Evolutionary conservation across 1,140 invertebrate genomes (phyloP).

Genomic region (Atta cephalotes): DNA sequence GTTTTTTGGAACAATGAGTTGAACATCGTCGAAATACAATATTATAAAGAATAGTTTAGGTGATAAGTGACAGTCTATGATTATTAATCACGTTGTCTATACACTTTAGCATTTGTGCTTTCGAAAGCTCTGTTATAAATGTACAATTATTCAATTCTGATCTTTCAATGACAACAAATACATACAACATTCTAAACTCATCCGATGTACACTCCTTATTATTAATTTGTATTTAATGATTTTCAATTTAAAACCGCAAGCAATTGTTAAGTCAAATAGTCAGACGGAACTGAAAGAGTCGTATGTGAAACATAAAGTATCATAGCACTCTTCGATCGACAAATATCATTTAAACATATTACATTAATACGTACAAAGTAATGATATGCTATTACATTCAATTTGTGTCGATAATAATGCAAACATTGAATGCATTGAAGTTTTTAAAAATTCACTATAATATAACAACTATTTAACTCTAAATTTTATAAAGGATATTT

Average conservation of each 20-base stretch:
- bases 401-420: neutral
- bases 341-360: neutral
- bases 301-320: conserved; percentile 52
- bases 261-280: neutral
- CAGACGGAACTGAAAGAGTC: neutral
- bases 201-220: neutral
- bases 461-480: neutral
- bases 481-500: neutral
- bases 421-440: neutral
- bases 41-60: neutral
- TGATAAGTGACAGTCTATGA: neutral
- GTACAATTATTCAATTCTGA: neutral
- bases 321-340: conserved; percentile 52
- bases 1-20: neutral
- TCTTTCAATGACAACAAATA: neutral
- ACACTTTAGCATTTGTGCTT: neutral
- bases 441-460: neutral
- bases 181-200: too few relatives aligned
- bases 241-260: conserved; percentile 19
- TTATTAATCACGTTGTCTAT: neutral
- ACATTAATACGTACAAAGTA: neutral
- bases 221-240: neutral
- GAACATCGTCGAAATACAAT: neutral
- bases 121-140: neutral
- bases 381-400: neutral